Percentiles rank a stretch among this genome's conserved stretches.
Conservation (phyloP, 2,888 invertebrate genomes). For the Aporophyla lueneburgensis region DNA sequence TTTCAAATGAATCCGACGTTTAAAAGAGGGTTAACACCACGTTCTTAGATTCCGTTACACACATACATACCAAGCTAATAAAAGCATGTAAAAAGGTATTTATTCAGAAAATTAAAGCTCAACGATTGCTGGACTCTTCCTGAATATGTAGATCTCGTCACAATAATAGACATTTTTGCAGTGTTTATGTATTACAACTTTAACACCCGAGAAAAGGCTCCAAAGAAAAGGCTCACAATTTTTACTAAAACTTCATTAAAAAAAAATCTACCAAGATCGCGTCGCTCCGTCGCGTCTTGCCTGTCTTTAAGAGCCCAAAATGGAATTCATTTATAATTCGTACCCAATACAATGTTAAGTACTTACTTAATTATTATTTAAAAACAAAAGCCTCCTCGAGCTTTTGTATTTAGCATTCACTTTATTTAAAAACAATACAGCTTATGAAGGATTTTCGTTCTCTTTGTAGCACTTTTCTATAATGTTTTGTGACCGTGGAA, state of each 20-base stretch:
- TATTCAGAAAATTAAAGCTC: no score
- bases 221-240: no score
- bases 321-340: background rate
- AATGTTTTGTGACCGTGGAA: background rate
- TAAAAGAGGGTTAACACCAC: no score
- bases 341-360: slow-evolving; percentile 8
- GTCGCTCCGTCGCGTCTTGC: no score
- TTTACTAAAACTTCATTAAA: no score
- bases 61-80: no score
- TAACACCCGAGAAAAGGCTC: background rate
- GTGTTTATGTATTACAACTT: background rate
- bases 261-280: no score
- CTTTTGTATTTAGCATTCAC: slow-evolving; percentile 11
- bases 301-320: background rate
- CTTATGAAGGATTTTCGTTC: background rate
- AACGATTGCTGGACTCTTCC: no score
- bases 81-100: no score
- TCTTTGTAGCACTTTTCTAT: slow-evolving; percentile 18
- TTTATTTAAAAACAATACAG: slow-evolving; percentile 24
- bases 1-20: no score
- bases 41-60: no score
- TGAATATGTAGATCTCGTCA: background rate
- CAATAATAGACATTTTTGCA: background rate
- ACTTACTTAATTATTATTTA: slow-evolving; percentile 11
- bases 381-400: slow-evolving; percentile 1